Base-by-base conservation (phyloP, 2,113 vertebrate species). In the Andinoacara biseriatus region DNA sequence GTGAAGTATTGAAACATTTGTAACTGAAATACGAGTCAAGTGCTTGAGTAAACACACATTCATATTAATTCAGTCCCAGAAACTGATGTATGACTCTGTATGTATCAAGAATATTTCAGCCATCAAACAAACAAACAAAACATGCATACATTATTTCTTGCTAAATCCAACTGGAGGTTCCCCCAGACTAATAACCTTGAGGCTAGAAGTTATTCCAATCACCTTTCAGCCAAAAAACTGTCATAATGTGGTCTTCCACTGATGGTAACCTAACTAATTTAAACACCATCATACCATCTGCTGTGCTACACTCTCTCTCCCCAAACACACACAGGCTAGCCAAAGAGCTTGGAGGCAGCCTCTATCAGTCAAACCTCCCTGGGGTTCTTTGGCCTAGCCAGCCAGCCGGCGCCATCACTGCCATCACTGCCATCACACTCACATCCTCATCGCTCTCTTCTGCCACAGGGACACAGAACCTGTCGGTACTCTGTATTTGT, bases 321-420 rank as follows among this genome's bases (percentile, higher is more conserved):
- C 3, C 38, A 40, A 56, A 76, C 17, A 67, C 52, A 78, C 18
- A 76, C 17, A 57, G 11, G 20, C 72, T 33, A 76, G 58, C 33
- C 57, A 90, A 86, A 82, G 86, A 67, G 82, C 52, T 83, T 61
- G 81, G 75, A 90, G 82, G 86, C 80, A 89, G 82, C 76, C 78
- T 88, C 84, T 87, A 91, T 91, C 87, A 89, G 90, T 91, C 91
- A 90, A 83, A 31, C 63, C 40, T 93, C 92, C 90, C 91, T 69
- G 7, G 87, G 82, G 92, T 87, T 76, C 84, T 86, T 69, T 76
- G 79, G 86, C 62, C 81, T 26, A 86, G 90, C 87, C 85, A 86
- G 84, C 85, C 84, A 82, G 83, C 75, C 76, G 60, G 78, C 78
- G 62, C 89, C 87, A 91, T 90, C 90, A 82, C 81, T 86, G 81